Conservation (phyloP, 2,797 vertebrate genomes). For the Loris lydekkerianus region DNA sequence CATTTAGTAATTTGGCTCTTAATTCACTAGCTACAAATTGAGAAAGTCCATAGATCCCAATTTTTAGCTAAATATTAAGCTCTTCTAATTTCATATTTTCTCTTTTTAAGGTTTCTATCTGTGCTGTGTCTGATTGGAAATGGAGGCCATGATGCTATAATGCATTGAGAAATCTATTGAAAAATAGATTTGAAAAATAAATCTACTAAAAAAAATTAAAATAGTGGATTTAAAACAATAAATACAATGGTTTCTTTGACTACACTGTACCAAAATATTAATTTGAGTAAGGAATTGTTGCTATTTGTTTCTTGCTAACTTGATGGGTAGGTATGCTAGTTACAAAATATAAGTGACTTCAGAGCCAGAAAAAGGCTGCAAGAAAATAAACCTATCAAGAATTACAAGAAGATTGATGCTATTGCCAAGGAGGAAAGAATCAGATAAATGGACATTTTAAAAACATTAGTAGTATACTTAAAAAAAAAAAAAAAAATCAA, state of each 20-base stretch:
- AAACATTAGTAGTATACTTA: background rate
- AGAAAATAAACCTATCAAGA: constrained; percentile 44
- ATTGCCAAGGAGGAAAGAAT: background rate
- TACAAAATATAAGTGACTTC: constrained; percentile 40
- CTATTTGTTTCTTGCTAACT: constrained; percentile 1
- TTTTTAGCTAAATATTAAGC: constrained; percentile 50
- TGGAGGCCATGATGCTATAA: background rate
- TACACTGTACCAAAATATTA: constrained; percentile 13
- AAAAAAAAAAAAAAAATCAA: background rate
- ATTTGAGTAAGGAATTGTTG: constrained; percentile 2
- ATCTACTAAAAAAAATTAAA: background rate
- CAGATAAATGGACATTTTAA: constrained; percentile 1
- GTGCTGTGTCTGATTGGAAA: constrained; percentile 38
- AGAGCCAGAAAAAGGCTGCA: background rate
- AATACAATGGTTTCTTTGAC: constrained; percentile 6
- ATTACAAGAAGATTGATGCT: background rate
- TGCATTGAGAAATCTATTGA: constrained; percentile 23
- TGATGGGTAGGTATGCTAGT: background rate
- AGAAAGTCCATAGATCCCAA: background rate
- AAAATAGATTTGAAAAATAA: constrained; percentile 3
- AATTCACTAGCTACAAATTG: constrained; percentile 33
- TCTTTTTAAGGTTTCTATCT: constrained; percentile 43
- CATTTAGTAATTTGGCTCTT: constrained; percentile 13
- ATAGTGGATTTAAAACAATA: background rate
- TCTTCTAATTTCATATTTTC: constrained; percentile 53